Base-by-base conservation (phyloP, 2,888 invertebrate species). In the Liopterus haemorrhoidalis region DNA sequence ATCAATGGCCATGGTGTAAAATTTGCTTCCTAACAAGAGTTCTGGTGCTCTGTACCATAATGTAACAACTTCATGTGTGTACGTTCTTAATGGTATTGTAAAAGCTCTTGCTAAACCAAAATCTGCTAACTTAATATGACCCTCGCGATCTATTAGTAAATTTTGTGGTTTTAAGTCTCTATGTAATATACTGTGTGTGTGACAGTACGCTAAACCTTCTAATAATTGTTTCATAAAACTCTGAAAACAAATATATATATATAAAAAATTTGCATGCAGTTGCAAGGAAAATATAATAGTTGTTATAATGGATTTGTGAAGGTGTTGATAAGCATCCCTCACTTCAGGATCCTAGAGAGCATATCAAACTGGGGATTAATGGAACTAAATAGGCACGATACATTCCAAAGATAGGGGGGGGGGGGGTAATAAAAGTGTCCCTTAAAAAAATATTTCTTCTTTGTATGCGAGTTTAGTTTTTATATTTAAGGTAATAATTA, bases 41-140 rank as follows among this genome's bases (percentile, higher is more conserved):
- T 97, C 96, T 2, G 97, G 96, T 5, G 96, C 89, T 61, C 96
- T 78, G 69, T 97, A 97, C 96, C 96, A 97, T 50, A 97, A 74
- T 1, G 96, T 97, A 3, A 96, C 88, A 11, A 95, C 88, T 70
- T 90, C 90, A 69, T 97, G 96, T 1, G 97, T 97, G 68, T 93
- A 97, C 1, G 87, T 85, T 49, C 93, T 76, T 55, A 94, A 83
- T 9, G 97, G 97, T 27, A 97, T 76, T 43, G 86, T 87, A 69
- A 95, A 93, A 25, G 88, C 85, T 55, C 97, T 76, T 3, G 95
- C 94, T 43, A 99, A 73, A 5, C 97, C 97, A 71, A 97, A 97
- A 75, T 99, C 97, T 0, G 96, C 97, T 40, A 95, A 70, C 67
- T 97, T 97, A 55, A 97, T 89, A 59, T 80, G 80, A 1, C 95